Base-by-base conservation (phyloP, 2,113 vertebrate genomes). In the Percina caprodes region DNA sequence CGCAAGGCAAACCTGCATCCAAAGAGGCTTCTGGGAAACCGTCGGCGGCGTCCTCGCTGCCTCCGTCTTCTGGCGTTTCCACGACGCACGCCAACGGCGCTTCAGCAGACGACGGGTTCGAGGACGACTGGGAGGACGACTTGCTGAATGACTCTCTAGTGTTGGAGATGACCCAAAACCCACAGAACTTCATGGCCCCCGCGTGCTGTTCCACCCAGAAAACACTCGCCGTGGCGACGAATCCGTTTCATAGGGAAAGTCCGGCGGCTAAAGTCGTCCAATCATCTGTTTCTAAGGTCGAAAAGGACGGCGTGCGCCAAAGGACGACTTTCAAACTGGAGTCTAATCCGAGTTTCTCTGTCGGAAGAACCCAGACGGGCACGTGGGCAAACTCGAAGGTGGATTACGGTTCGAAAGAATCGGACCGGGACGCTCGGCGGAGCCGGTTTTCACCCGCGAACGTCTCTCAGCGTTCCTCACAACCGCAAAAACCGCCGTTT, bases 101-200 rank as follows among this genome's bases (percentile, higher is more conserved):
- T 39, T 11, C n/a, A 33, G 14, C 70, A 5, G 30, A 54, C 1
- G 88, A 92, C 14, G 92, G 93, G 45, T 96, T 97, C 79, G 86
- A 92, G 19, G 97, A 97, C 0, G 96, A 97, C 75, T 97, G 97
- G 79, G 97, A 95, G 76, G 91, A 95, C 2, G 94, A 95, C 80
- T 84, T 99, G 73, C 77, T 97, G 14, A 84, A 96, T 48, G 97
- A 98, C 73, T 95, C 95, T 12, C 89, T 97, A 79, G 59, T 96
- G 33, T 87, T 96, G 82, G 96, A 96, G 81, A 95, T 97, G 95
- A 94, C 95, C 0, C 95, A 97, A 77, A 95, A 95, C 66, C 95
- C 95, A 11, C 94, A 94, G 59, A 73, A 83, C 18, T 82, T 96
- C 21, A 55, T 63, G 16, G 56, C 49, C 21, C 93, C 94, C 0